A percentile compares a stretch with the other conserved stretches of the same genome.
Conservation (phyloP, 2,113 vertebrate genomes). For the Clarias gariepinus region DNA sequence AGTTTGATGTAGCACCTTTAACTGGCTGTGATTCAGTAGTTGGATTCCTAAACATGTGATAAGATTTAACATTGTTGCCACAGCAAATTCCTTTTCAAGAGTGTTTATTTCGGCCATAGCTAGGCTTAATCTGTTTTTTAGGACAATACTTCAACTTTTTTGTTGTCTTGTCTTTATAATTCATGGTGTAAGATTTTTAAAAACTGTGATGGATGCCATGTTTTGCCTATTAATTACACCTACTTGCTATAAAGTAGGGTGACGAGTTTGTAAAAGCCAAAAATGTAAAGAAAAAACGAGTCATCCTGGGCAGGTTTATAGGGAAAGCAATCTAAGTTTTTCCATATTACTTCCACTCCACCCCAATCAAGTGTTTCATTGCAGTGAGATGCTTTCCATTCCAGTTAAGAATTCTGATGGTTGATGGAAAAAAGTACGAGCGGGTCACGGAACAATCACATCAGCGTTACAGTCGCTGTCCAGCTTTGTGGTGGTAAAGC, state of each 20-base stretch:
- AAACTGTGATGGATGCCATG: background rate
- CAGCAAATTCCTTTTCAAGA: background rate
- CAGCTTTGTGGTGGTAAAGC: background rate
- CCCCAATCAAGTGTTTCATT: background rate
- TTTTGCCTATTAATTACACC: background rate
- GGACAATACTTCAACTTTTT: background rate
- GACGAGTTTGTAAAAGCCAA: background rate
- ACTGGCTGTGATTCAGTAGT: background rate
- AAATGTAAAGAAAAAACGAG: background rate
- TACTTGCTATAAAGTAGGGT: background rate
- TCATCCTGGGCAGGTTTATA: background rate
- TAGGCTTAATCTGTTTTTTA: background rate
- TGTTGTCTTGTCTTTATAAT: background rate
- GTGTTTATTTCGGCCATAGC: background rate
- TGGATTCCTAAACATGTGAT: background rate
- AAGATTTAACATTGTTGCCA: background rate
- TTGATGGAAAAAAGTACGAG: background rate
- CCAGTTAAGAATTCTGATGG: background rate
- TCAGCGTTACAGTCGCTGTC: background rate
- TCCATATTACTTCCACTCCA: background rate
- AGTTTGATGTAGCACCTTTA: background rate
- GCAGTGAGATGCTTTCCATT: background rate
- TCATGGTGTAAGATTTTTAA: background rate
- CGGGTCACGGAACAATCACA: background rate
- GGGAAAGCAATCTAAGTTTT: background rate